These are phyloP conservation scores for Gila orcuttii DNA, from an alignment of 2,113 vertebrate genomes.

Conservation along the genomic window DNA sequence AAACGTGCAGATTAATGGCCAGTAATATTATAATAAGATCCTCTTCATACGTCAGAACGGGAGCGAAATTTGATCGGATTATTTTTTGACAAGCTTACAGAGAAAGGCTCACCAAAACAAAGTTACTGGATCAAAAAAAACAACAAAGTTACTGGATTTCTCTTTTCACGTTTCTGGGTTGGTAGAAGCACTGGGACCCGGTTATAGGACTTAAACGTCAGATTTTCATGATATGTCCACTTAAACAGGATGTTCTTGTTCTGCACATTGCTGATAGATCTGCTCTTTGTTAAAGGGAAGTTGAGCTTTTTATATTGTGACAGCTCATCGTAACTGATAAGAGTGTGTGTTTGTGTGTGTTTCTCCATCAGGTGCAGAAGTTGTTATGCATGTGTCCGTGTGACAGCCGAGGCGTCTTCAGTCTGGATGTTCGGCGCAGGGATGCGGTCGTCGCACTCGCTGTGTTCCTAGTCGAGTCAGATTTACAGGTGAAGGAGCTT, in stretches of 20 bases:
- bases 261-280: not conserved
- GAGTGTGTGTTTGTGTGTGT: not conserved
- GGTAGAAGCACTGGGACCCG: no score
- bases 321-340: not conserved
- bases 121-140: no score
- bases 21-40: no score
- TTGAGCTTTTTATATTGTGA: not conserved
- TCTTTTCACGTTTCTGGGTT: no score
- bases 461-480: constrained; percentile 93
- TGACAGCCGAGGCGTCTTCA: constrained; percentile 90
- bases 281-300: not conserved
- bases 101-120: no score
- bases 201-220: no score
- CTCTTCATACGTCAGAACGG: no score
- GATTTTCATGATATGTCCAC: no score
- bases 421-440: constrained; percentile 90
- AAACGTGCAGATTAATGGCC: no score
- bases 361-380: constrained; percentile 85
- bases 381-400: constrained; percentile 96
- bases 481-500: constrained; percentile 83
- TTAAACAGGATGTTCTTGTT: constrained; percentile 27
- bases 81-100: no score
- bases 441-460: constrained; percentile 93
- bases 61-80: no score
- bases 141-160: no score